Percentiles rank a stretch among this genome's conserved stretches.
Conservation (phyloP, 2,797 vertebrate genomes). For the Cottoperca gobio region DNA sequence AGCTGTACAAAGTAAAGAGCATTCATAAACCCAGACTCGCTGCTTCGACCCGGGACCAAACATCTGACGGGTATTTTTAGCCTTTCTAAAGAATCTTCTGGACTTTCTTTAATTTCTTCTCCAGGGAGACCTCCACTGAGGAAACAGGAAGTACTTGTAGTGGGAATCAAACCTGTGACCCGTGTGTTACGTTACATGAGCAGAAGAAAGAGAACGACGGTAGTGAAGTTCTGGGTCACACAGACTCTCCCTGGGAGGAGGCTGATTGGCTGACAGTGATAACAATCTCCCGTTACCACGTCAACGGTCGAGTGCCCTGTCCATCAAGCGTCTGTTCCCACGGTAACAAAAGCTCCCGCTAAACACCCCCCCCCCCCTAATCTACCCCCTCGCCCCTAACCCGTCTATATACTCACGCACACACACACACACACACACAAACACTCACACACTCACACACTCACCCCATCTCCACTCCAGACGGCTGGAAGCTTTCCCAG, state of each 20-base stretch:
- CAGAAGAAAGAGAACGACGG: neutral
- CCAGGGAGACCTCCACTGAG: neutral
- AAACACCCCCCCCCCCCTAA: slow-evolving; percentile 16
- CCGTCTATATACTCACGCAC: neutral
- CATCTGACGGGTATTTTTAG: neutral
- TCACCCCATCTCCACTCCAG: no score
- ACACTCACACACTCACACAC: neutral
- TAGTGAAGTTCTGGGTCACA: slow-evolving; percentile 4
- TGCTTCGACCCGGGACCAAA: no score
- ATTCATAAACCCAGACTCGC: no score
- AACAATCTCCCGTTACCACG: slow-evolving; percentile 65
- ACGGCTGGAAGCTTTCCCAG: no score
- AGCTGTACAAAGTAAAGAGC: no score
- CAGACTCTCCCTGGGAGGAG: slow-evolving; percentile 31
- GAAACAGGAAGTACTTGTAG: neutral
- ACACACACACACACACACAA: slow-evolving; percentile 9
- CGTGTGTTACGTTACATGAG: no score
- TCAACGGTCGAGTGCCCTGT: slow-evolving; percentile 53
- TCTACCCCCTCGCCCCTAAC: slow-evolving; percentile 5
- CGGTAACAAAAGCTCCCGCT: slow-evolving; percentile 70
- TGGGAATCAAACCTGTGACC: slow-evolving; percentile 18
- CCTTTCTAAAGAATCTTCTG: neutral
- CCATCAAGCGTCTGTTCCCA: slow-evolving; percentile 69
- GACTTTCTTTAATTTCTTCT: neutral
- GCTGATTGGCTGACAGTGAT: slow-evolving; percentile 65